Evolutionary conservation across 1,140 invertebrate species (phyloP).

Genomic region (Laodelphax striatellus): DNA sequence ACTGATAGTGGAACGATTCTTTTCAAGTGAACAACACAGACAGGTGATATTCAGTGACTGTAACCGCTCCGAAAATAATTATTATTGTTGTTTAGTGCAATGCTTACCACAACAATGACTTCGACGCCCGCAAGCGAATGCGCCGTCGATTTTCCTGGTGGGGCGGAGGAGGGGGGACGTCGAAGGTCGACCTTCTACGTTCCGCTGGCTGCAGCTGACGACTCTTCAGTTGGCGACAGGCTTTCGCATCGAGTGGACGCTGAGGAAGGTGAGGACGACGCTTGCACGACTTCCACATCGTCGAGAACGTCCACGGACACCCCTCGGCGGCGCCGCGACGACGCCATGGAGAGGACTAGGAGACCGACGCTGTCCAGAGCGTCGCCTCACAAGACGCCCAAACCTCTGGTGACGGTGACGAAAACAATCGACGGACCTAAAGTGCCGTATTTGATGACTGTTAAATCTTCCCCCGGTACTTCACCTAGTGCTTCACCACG

Average conservation of each 20-base stretch:
- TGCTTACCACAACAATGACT: no score
- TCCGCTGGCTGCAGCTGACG: conserved; percentile 27
- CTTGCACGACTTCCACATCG: neutral
- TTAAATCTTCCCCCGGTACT: neutral
- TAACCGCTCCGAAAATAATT: no score
- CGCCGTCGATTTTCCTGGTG: no score
- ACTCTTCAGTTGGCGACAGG: conserved; percentile 18
- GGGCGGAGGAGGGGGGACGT: conserved; percentile 17
- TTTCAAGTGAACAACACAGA: no score
- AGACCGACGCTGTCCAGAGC: neutral
- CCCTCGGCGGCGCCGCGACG: conserved; percentile 23
- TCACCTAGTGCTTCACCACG: conserved; percentile 9
- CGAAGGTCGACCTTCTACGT: conserved; percentile 40
- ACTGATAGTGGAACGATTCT: no score
- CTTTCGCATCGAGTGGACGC: conserved; percentile 12
- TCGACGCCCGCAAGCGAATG: no score
- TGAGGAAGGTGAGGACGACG: conserved; percentile 15
- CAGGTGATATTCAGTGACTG: no score
- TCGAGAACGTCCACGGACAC: conserved; percentile 13
- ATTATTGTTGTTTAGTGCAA: no score
- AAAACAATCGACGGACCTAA: conserved; percentile 16
- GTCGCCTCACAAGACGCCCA: conserved; percentile 7
- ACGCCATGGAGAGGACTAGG: conserved; percentile 9
- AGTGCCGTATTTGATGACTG: conserved; percentile 9
- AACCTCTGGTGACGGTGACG: conserved; percentile 7